Evolutionary conservation across 2,888 invertebrate species (phyloP), one percentile per base, ranked within the genome.

Genomic region (Drosophila rellima): DNA sequence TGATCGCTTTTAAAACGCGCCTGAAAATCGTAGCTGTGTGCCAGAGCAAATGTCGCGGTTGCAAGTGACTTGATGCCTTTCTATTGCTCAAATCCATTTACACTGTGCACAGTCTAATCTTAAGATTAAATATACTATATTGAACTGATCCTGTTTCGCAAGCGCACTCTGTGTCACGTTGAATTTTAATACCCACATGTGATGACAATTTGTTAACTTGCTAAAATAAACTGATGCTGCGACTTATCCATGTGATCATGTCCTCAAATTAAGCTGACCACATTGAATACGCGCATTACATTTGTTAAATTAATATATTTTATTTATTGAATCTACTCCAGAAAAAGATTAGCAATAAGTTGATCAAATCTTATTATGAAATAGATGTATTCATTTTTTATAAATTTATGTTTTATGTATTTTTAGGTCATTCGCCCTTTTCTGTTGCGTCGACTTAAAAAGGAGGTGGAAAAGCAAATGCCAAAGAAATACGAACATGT

Each of bases 401-500:
- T 20, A 2, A 20, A 20, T 20, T 2, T 2, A 2, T 20, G 20
- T 20, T 20, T 20, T 20, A 20, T 20, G 1, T 2, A 20, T 20
- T 20, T 20, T 20, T 20, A 20, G 96, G 97, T 98, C 78, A 94
- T 99, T 90, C 95, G 98, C 57, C 98, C 99, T 68, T 99, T 99
- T 94, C 94, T 99, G 90, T 93, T 99, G 89, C 94, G 99, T 70
- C 95, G 99, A 78, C 94, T 99, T 85, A 99, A 99, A 93, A 95
- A 95, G 60, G 98, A 99, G 94, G 99, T 99, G 66, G 99, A 99
- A 93, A 98, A 98, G 90, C 98, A 99, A 94, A 95, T 99, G 95
- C 99, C 99, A 68, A 96, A 96, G 92, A 99, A 99, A 93, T 98
- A 97, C 93, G 99, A 99, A 93, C 98, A 98, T 93, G 96, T 99